phyloP scores from a whole-genome alignment of 2,888 invertebrate genomes.

The Mythimna loreyi region DNA sequence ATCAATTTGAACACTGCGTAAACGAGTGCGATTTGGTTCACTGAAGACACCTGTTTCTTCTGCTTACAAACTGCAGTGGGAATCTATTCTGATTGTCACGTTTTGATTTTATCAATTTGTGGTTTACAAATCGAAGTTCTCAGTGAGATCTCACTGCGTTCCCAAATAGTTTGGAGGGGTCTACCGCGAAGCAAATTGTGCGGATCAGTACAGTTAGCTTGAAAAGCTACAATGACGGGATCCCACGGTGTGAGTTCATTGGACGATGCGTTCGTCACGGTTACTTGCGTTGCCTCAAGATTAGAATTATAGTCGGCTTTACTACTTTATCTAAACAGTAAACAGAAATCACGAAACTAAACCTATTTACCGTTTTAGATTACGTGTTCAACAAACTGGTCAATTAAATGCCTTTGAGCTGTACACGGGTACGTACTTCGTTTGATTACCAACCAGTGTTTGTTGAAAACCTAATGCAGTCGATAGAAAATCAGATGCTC shows the following conservation, averaged over 20 bases:
- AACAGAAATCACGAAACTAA: conserved; percentile 50
- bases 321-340: conserved; percentile 51
- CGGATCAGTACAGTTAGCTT: conserved; percentile 81
- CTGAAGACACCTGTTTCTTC: conserved; percentile 61
- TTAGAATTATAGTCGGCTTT: conserved; percentile 70
- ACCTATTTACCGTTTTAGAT: conserved; percentile 60
- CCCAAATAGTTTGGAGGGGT: conserved; percentile 64
- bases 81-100: conserved; percentile 50
- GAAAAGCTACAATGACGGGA: conserved; percentile 82
- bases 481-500: conserved; percentile 32
- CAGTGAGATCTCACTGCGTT: conserved; percentile 57
- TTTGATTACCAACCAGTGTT: conserved; percentile 45
- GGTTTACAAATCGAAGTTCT: conserved; percentile 61
- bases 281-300: conserved; percentile 74
- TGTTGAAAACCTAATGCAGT: conserved; percentile 37
- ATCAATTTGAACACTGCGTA: conserved; percentile 65
- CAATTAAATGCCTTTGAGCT: conserved; percentile 73
- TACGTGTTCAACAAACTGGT: conserved; percentile 70
- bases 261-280: conserved; percentile 82
- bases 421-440: conserved; percentile 59
- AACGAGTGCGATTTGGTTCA: conserved; percentile 53
- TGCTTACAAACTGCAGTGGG: conserved; percentile 44
- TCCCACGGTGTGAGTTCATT: conserved; percentile 86
- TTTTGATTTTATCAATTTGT: conserved; percentile 74
- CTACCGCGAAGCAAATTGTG: conserved; percentile 78